phyloP scores from a whole-genome alignment of 2,888 invertebrate genomes.

The Latrodectus hesperus region DNA sequence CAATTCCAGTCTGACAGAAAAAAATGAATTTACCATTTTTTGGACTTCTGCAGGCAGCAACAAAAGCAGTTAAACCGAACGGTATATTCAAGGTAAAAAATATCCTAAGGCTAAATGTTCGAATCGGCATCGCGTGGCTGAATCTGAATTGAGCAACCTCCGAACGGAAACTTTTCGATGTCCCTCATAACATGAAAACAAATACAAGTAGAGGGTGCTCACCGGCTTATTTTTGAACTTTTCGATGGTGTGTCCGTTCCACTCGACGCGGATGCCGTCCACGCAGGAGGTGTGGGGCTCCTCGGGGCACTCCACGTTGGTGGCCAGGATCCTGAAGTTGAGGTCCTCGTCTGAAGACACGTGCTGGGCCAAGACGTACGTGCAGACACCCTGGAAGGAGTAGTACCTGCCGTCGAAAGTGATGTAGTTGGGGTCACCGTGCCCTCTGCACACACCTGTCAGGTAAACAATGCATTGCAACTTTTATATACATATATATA shows the following conservation, averaged over 20 bases:
- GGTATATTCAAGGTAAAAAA: too few relatives aligned
- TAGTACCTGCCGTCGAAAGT: slow-evolving; percentile 88
- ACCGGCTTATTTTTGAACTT: slow-evolving; percentile 64
- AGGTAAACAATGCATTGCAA: too few relatives aligned
- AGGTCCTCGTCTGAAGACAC: slow-evolving; percentile 75
- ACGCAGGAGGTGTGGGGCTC: slow-evolving; percentile 80
- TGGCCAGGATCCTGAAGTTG: slow-evolving; percentile 81
- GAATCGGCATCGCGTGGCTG: too few relatives aligned
- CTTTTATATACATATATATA: too few relatives aligned
- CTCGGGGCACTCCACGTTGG: slow-evolving; percentile 82
- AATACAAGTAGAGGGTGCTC: neutral
- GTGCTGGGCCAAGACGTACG: slow-evolving; percentile 85
- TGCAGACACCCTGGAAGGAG: slow-evolving; percentile 88
- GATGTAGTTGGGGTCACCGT: slow-evolving; percentile 86
- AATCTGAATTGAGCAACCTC: too few relatives aligned
- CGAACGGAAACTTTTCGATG: neutral
- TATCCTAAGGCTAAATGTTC: too few relatives aligned
- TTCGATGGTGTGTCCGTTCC: slow-evolving; percentile 80
- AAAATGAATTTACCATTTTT: too few relatives aligned
- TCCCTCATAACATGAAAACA: neutral
- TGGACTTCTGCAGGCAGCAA: too few relatives aligned
- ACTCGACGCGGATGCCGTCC: slow-evolving; percentile 81
- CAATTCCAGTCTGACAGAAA: too few relatives aligned
- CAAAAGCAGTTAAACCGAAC: too few relatives aligned
- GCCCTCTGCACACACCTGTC: slow-evolving; percentile 82